Evolutionary conservation across 2,797 vertebrate species (phyloP).

Genomic region (Xerus rutilus): DNA sequence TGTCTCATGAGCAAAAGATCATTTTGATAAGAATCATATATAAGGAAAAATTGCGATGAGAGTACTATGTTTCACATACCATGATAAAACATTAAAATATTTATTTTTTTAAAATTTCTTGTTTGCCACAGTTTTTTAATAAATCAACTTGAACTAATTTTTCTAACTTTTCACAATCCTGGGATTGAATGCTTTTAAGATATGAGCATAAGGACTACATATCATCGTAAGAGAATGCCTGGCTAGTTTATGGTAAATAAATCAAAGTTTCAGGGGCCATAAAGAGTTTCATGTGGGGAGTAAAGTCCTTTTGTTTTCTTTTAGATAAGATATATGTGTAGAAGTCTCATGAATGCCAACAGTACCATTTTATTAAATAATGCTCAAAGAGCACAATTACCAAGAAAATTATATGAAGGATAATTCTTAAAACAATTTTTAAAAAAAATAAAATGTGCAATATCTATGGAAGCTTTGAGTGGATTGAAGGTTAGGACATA

Average conservation of each 20-base stretch:
- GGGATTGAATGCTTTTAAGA: slow-evolving; percentile 5
- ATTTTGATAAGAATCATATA: neutral
- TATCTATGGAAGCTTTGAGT: neutral
- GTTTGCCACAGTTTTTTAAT: neutral
- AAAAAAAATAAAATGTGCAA: slow-evolving; percentile 21
- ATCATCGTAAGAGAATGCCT: neutral
- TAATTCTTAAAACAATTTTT: slow-evolving; percentile 21
- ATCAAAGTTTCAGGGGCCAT: slow-evolving; percentile 67
- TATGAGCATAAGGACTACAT: slow-evolving; percentile 41
- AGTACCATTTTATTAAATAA: slow-evolving; percentile 58
- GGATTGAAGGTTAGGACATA: neutral
- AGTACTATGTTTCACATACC: neutral
- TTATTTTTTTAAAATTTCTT: neutral
- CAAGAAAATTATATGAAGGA: slow-evolving; percentile 7
- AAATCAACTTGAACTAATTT: slow-evolving; percentile 20
- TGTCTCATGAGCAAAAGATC: slow-evolving; percentile 38
- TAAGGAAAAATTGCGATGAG: neutral
- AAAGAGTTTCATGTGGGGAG: slow-evolving; percentile 31
- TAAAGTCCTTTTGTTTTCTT: slow-evolving; percentile 75
- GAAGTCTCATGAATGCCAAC: neutral
- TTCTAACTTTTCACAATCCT: slow-evolving; percentile 15
- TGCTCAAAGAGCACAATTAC: slow-evolving; percentile 14
- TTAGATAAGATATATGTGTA: slow-evolving; percentile 60
- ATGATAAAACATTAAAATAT: neutral
- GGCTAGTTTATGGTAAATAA: slow-evolving; percentile 1